These are phyloP conservation scores for Tetrax tetrax DNA, from an alignment of 2,113 vertebrate species.

Conservation along the genomic window DNA sequence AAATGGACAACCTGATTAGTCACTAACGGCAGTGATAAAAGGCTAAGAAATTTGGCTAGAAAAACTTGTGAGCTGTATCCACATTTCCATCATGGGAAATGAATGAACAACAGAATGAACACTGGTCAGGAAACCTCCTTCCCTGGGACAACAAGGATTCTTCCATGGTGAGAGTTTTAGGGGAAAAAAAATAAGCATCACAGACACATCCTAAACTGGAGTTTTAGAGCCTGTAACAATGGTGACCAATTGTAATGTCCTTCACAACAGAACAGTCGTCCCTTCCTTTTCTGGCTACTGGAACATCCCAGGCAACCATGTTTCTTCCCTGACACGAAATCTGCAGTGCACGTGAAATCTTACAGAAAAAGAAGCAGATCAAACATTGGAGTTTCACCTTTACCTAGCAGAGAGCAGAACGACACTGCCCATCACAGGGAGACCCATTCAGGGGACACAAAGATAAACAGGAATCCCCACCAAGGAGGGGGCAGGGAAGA, in stretches of 20 bases:
- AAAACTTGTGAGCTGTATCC: neutral
- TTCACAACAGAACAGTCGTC: neutral
- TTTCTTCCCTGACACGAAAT: neutral
- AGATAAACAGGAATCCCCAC: neutral
- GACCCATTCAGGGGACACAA: neutral
- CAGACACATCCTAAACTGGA: neutral
- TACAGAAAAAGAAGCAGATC: neutral
- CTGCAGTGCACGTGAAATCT: neutral
- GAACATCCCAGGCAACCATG: neutral
- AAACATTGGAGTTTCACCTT: neutral
- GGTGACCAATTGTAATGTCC: neutral
- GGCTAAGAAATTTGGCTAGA: neutral
- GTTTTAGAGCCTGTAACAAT: neutral
- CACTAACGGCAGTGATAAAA: neutral
- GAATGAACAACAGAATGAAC: neutral
- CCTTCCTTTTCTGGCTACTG: neutral
- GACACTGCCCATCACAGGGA: no score
- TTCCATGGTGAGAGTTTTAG: neutral
- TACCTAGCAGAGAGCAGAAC: neutral
- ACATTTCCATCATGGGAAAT: neutral
- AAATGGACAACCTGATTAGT: neutral
- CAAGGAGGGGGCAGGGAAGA: neutral
- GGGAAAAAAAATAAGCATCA: fast-evolving
- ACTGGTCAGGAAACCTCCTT: neutral
- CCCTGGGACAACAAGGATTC: neutral